phyloP scores from a whole-genome alignment of 2,888 invertebrate genomes.

The Napeogenes sylphis region DNA sequence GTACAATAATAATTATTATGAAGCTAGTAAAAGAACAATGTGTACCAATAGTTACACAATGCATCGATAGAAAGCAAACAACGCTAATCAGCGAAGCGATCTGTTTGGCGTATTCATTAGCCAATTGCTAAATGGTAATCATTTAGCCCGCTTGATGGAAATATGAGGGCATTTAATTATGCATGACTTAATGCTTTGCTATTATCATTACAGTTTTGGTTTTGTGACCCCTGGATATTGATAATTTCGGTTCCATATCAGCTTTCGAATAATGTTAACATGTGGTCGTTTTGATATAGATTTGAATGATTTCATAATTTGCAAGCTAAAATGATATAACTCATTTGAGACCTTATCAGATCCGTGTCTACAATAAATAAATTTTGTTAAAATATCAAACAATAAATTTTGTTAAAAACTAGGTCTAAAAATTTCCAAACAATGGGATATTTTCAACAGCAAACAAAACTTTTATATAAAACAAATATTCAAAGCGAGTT shows the following conservation, averaged over 20 bases:
- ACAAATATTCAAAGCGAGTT: neutral
- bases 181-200: conserved; percentile 32
- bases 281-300: conserved; percentile 13
- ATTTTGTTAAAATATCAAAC: neutral
- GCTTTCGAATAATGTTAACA: conserved; percentile 1
- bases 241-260: conserved; percentile 16
- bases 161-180: conserved; percentile 39
- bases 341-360: too few species aligned
- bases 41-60: conserved; percentile 6
- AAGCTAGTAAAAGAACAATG: neutral
- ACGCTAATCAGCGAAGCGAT: conserved; percentile 28
- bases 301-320: neutral
- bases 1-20: too few species aligned
- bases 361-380: neutral
- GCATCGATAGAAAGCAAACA: conserved; percentile 20
- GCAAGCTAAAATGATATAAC: too few species aligned
- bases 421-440: neutral
- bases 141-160: conserved; percentile 29
- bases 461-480: neutral
- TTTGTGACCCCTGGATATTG: conserved; percentile 14
- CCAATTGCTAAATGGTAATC: conserved; percentile 36
- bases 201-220: conserved; percentile 26
- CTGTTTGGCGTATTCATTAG: conserved; percentile 35
- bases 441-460: neutral
- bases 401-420: neutral